phyloP scores from a whole-genome alignment of 37 sponge, comb jelly and placozoan genomes.

The Theonella swinhoei region DNA sequence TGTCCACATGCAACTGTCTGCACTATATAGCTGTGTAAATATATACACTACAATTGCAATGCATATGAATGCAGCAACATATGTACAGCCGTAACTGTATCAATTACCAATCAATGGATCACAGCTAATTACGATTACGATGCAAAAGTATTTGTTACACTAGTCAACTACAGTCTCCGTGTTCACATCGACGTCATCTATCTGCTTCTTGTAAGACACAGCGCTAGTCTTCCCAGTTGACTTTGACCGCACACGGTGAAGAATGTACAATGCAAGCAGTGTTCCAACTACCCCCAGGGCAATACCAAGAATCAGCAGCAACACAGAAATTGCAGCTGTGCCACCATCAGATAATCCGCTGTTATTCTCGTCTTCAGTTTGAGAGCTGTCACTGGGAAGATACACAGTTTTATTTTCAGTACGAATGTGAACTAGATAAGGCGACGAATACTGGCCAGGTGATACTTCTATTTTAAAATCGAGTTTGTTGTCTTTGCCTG shows the following conservation, averaged over 20 bases:
- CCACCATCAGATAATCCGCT: conserved; percentile 3
- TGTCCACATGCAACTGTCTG: no score
- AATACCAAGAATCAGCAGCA: conserved; percentile 13
- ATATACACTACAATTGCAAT: no score
- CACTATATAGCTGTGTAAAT: no score
- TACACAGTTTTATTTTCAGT: background rate
- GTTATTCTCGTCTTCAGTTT: background rate
- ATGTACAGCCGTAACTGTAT: no score
- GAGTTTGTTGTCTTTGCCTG: background rate
- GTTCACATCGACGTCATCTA: no score
- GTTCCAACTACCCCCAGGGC: background rate
- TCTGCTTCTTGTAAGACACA: conserved; percentile 30
- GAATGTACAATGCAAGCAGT: background rate
- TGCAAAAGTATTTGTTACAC: no score
- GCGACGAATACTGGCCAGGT: background rate
- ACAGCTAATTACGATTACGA: no score
- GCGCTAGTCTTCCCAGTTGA: background rate
- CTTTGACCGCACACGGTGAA: background rate
- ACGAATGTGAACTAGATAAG: background rate
- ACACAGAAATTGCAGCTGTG: conserved; percentile 20
- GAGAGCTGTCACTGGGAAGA: background rate
- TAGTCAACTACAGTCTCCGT: no score
- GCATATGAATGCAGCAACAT: no score
- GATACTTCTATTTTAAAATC: background rate
- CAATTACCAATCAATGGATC: no score